A percentile compares a stretch with the other conserved stretches of the same genome.
These are phyloP conservation scores for Peromyscus maniculatus DNA, from an alignment of 2,113 vertebrate genomes.

Conservation along the genomic window DNA sequence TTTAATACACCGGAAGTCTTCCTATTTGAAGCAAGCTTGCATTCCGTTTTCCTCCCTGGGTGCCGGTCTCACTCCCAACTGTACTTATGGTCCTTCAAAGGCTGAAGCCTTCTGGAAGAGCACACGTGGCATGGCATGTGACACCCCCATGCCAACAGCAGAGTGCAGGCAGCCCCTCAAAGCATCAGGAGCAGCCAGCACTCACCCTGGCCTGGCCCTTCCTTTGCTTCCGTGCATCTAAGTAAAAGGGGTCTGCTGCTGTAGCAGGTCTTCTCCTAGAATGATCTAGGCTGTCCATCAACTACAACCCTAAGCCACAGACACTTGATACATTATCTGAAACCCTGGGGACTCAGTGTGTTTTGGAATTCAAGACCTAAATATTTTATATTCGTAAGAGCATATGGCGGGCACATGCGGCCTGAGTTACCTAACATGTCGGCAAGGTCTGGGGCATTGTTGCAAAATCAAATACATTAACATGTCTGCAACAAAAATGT, in stretches of 20 bases:
- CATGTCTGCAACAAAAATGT: slow-evolving; percentile 57
- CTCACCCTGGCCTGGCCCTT: neutral
- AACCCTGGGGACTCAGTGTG: neutral
- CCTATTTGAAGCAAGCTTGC: neutral
- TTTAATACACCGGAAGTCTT: neutral
- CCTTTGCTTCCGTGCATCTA: neutral
- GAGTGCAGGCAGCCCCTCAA: neutral
- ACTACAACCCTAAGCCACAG: neutral
- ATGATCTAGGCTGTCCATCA: neutral
- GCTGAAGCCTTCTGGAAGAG: neutral
- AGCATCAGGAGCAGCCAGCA: neutral
- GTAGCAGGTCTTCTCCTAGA: neutral
- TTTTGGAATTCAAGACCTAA: slow-evolving; percentile 31
- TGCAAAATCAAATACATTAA: slow-evolving; percentile 63
- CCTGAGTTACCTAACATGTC: neutral
- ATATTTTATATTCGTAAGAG: slow-evolving; percentile 47
- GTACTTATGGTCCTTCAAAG: neutral
- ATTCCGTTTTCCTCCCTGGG: neutral
- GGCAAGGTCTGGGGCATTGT: slow-evolving; percentile 30
- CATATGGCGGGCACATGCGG: neutral
- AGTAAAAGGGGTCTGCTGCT: neutral
- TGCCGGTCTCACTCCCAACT: neutral
- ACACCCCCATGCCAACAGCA: neutral
- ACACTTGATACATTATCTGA: neutral
- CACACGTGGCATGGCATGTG: accelerated